Conservation (phyloP, 2,797 vertebrate genomes). For the Phalloptychus januarius region DNA sequence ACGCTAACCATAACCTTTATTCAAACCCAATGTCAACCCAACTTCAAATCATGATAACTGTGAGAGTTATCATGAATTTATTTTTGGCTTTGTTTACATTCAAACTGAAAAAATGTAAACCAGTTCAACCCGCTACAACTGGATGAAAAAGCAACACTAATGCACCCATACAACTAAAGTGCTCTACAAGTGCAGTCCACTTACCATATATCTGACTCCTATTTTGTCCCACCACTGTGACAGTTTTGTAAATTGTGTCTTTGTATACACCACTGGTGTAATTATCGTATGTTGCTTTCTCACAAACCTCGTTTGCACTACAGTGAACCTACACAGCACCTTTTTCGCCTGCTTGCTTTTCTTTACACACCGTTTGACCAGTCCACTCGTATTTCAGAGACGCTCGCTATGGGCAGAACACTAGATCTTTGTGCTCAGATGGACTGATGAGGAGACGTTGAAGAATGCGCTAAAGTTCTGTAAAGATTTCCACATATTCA, state of each 20-base stretch:
- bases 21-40: not conserved
- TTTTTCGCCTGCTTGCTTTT: slow-evolving; percentile 53
- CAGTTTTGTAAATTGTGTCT: too few relatives aligned
- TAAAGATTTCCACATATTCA: not conserved
- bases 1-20: not conserved
- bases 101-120: not conserved
- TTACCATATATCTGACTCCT: slow-evolving; percentile 34
- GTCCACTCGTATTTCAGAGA: slow-evolving; percentile 32
- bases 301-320: slow-evolving; percentile 42
- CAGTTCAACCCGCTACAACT: not conserved
- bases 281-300: slow-evolving; percentile 49
- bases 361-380: slow-evolving; percentile 55
- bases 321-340: slow-evolving; percentile 46
- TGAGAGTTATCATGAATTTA: not conserved
- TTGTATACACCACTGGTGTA: slow-evolving; percentile 57
- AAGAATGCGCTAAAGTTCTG: slow-evolving; percentile 10
- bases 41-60: not conserved
- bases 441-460: slow-evolving; percentile 29
- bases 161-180: not conserved
- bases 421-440: slow-evolving; percentile 35
- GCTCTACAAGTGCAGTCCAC: too few relatives aligned
- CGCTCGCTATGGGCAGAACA: slow-evolving; percentile 28
- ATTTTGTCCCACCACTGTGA: slow-evolving; percentile 27
- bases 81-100: not conserved
- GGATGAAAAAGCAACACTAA: not conserved